phyloP scores from a whole-genome alignment of 2,888 invertebrate genomes.

The Drosophila putrida region DNA sequence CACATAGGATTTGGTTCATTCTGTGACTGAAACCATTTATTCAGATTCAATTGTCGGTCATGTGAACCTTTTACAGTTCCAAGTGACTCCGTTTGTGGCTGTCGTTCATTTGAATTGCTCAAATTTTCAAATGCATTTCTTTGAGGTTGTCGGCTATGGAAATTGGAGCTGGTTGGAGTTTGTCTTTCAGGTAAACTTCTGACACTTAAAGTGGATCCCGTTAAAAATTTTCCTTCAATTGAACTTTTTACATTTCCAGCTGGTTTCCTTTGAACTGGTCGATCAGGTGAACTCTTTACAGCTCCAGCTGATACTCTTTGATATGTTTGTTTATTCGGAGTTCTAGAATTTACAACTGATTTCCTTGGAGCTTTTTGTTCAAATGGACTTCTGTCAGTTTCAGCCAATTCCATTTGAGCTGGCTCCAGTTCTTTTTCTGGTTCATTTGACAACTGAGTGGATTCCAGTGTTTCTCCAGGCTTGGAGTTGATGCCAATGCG shows the following conservation, averaged over 20 bases:
- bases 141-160: not conserved
- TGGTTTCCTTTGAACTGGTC: not conserved
- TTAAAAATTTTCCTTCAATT: not conserved
- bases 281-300: not conserved
- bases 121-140: not conserved
- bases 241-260: not conserved
- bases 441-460: not conserved
- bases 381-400: not conserved
- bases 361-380: not conserved
- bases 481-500: not conserved
- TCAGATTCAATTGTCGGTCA: conserved; percentile 47
- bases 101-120: not conserved
- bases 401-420: not conserved
- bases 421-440: not conserved
- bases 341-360: not conserved
- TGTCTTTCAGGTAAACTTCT: not conserved
- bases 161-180: not conserved
- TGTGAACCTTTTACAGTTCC: not conserved
- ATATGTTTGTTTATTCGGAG: too few relatives aligned
- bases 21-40: conserved; percentile 30
- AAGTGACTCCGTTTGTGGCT: not conserved
- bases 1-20: conserved; percentile 35
- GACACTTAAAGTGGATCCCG: not conserved
- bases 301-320: not conserved
- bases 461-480: not conserved